These are phyloP conservation scores for Rhynchonema sp. DNA, from an alignment of 2,888 invertebrate genomes.

Conservation along the genomic window DNA sequence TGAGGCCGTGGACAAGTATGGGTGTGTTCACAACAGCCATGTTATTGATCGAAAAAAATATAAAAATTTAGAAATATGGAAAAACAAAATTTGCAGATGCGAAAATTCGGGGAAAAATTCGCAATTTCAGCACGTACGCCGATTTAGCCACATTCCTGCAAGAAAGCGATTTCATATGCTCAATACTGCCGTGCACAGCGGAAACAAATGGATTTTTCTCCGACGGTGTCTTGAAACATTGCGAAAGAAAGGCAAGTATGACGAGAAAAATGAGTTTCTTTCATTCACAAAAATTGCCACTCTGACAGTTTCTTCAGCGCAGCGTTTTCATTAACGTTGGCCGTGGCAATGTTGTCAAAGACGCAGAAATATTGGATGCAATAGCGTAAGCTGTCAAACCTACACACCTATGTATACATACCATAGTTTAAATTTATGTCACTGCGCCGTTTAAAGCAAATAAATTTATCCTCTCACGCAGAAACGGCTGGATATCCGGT, in stretches of 20 bases:
- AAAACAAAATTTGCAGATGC: not conserved
- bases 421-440: not conserved
- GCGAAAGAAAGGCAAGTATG: not conserved
- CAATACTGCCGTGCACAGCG: not conserved
- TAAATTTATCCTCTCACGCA: too few relatives aligned
- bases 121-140: too few relatives aligned
- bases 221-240: not conserved
- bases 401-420: too few relatives aligned
- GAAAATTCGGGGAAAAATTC: too few relatives aligned
- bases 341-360: not conserved
- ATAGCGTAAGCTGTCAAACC: not conserved
- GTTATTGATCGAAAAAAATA: too few relatives aligned
- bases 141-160: not conserved
- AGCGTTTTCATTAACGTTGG: not conserved
- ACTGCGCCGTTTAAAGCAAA: too few relatives aligned
- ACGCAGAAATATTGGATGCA: not conserved
- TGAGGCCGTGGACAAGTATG: not conserved
- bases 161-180: not conserved
- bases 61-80: too few relatives aligned
- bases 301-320: not conserved
- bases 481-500: not conserved
- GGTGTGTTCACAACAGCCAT: too few relatives aligned
- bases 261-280: not conserved
- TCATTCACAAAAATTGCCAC: not conserved
- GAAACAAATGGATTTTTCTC: not conserved